A percentile compares a stretch with the other conserved stretches of the same genome.
phyloP scores from a whole-genome alignment of 2,888 invertebrate species.

The Cheilosia vulpina region DNA sequence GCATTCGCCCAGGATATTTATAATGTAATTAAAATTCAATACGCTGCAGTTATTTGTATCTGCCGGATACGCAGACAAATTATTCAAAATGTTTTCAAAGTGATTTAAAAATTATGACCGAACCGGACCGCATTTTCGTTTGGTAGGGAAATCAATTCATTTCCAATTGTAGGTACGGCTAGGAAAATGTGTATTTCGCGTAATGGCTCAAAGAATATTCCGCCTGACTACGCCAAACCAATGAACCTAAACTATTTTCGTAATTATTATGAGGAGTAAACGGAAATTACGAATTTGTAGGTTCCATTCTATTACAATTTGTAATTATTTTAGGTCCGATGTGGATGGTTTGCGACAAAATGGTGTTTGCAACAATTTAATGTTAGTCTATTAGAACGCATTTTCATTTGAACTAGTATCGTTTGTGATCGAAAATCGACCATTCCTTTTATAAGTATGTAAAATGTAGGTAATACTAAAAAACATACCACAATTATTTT shows the following conservation, averaged over 20 bases:
- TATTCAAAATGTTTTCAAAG: slow-evolving; percentile 37
- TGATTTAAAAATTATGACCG: slow-evolving; percentile 16
- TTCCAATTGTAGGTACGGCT: background rate
- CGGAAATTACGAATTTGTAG: slow-evolving; percentile 13
- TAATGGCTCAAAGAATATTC: slow-evolving; percentile 30
- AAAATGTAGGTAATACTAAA: no score
- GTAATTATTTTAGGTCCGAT: background rate
- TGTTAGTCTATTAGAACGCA: background rate
- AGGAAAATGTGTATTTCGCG: slow-evolving; percentile 15
- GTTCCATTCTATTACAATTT: no score
- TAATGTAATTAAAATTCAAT: slow-evolving; percentile 59
- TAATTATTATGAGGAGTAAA: slow-evolving; percentile 24
- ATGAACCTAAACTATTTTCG: slow-evolving; percentile 9
- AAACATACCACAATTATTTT: no score
- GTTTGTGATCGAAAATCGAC: no score
- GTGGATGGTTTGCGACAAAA: background rate
- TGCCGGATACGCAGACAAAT: slow-evolving; percentile 25
- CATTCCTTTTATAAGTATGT: no score
- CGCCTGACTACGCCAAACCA: slow-evolving; percentile 2
- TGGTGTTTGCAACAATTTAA: no score
- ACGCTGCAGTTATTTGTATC: slow-evolving; percentile 31
- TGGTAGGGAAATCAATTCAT: slow-evolving; percentile 27
- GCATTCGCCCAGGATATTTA: slow-evolving; percentile 34
- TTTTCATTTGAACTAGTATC: background rate
- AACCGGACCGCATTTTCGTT: background rate